A percentile compares a stretch with the other conserved stretches of the same genome.
Evolutionary conservation across 2,888 invertebrate species (phyloP).

Genomic region (Himalopsyche anomala): DNA sequence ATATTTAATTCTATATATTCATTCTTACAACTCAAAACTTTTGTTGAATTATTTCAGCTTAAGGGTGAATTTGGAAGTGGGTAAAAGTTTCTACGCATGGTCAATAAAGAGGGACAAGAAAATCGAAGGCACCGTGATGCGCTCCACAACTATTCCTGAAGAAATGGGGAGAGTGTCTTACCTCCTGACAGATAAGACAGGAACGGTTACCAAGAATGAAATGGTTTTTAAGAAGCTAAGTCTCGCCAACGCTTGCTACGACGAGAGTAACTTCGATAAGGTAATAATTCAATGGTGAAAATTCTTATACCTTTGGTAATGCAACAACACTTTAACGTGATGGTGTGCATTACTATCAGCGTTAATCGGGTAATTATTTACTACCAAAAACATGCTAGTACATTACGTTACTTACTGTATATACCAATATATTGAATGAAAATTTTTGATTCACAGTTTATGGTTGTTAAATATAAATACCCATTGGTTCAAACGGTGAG

Average conservation of each 20-base stretch:
- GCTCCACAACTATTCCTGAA: conserved; percentile 99
- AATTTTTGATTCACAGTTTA: too few species aligned
- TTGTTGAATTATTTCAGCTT: conserved; percentile 79
- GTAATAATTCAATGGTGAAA: conserved; percentile 69
- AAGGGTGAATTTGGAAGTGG: conserved; percentile 98
- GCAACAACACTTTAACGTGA: too few species aligned
- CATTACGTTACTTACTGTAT: too few species aligned
- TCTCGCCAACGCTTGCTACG: conserved; percentile 94
- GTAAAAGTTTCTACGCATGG: conserved; percentile 98
- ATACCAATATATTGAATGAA: too few species aligned
- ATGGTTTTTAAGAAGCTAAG: conserved; percentile 98
- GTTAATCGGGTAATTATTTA: too few species aligned
- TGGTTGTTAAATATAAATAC: too few species aligned
- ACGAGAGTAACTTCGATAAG: conserved; percentile 91
- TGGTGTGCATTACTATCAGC: too few species aligned
- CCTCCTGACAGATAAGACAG: conserved; percentile 98
- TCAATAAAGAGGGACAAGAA: conserved; percentile 95
- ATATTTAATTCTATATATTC: too few species aligned
- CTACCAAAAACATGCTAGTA: too few species aligned
- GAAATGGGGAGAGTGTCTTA: conserved; percentile 98
- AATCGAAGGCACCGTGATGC: conserved; percentile 95
- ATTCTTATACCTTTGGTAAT: too few species aligned
- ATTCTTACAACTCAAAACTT: not conserved
- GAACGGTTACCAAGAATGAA: conserved; percentile 98
- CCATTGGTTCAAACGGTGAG: too few species aligned